Percentiles rank a stretch among this genome's conserved stretches.
Conservation (phyloP, 35 echinoderm and acorn worm species). For the Ophioderma brevispina region DNA sequence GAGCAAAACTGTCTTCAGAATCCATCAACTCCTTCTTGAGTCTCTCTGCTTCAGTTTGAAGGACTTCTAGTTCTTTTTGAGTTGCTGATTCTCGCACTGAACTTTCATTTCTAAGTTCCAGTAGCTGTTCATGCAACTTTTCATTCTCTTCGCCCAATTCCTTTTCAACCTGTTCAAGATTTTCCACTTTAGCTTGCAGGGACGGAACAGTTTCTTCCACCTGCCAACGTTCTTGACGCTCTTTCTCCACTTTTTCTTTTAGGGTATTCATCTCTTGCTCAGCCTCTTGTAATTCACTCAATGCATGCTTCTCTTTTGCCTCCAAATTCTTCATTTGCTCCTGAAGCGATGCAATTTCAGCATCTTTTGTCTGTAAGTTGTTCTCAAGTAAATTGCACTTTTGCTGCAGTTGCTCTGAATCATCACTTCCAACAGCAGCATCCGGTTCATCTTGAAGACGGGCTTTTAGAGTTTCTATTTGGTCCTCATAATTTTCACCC, state of each 20-base stretch:
- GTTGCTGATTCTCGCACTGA: not conserved
- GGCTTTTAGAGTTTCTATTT: not conserved
- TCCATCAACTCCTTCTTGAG: conserved; percentile 82
- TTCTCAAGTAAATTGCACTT: conserved; percentile 48
- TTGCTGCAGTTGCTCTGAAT: conserved; percentile 47
- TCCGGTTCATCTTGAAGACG: conserved; percentile 33
- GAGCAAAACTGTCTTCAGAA: conserved; percentile 53
- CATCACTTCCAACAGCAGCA: conserved; percentile 22
- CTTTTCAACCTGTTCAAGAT: conserved; percentile 25
- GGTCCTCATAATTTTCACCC: conserved; percentile 14
- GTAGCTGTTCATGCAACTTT: conserved; percentile 1
- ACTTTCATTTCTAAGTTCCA: conserved; percentile 7
- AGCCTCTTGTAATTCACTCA: conserved; percentile 24
- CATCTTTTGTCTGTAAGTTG: conserved; percentile 48
- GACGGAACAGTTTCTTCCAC: conserved; percentile 22
- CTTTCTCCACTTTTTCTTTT: conserved; percentile 58
- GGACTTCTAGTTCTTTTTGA: conserved; percentile 1
- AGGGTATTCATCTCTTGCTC: conserved; percentile 29
- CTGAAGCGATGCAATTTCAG: conserved; percentile 21
- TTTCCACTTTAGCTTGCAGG: conserved; percentile 8
- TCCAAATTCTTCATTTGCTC: conserved; percentile 39
- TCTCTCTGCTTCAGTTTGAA: conserved; percentile 41
- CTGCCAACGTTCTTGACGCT: conserved; percentile 30
- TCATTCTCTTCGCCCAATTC: conserved; percentile 36
- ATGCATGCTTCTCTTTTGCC: not conserved